Base-by-base conservation (phyloP, 1,140 invertebrate species). In the Dufourea novaeangliae region DNA sequence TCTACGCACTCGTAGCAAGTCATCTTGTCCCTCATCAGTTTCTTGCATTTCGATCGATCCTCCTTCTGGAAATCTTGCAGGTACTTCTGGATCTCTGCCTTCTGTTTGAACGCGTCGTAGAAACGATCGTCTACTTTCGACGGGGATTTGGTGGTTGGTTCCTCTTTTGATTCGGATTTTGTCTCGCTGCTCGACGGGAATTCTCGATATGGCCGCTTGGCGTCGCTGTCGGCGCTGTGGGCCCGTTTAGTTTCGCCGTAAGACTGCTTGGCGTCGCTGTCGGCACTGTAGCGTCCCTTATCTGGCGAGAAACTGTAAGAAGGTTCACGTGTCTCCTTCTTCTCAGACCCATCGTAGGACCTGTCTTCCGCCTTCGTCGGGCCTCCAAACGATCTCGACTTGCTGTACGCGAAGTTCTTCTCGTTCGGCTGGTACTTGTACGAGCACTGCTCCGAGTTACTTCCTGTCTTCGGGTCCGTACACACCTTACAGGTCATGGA, bases 1-100 rank as follows among this genome's bases (percentile, higher is more conserved):
- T 96, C 95, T 0, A 93, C 85, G 85, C 96, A 96, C 72, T 94
- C 93, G 88, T 94, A 96, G 88, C 96, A 96, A 6, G 95, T 96
- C 95, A 96, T 96, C 37, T 94, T 94, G 79, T 95, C 94, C 81
- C 95, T 95, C 69, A 94, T 92, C 0, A 94, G 91, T 86, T 95
- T 96, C 84, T 95, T 95, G 85, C 95, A 96, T 5, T 94, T 93
- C 2, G 95, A 95, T 66, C 95, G 90, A 85, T 96, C 95, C 86
- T 95, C 95, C 75, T 94, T 94, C 29, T 93, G 93, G 79, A 96
- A 96, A 81, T 95, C 95, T 27, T 94, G 94, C 77, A 96, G 89
- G 44, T 95, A 94, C 84, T 94, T 94, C 87, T 95, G 94, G 20
- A 96, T 94, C 79, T 96, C 94, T 82, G 95, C 94, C 80, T 90